phyloP scores from a whole-genome alignment of 1,140 invertebrate genomes.

The Pachypeltis micranthus region DNA sequence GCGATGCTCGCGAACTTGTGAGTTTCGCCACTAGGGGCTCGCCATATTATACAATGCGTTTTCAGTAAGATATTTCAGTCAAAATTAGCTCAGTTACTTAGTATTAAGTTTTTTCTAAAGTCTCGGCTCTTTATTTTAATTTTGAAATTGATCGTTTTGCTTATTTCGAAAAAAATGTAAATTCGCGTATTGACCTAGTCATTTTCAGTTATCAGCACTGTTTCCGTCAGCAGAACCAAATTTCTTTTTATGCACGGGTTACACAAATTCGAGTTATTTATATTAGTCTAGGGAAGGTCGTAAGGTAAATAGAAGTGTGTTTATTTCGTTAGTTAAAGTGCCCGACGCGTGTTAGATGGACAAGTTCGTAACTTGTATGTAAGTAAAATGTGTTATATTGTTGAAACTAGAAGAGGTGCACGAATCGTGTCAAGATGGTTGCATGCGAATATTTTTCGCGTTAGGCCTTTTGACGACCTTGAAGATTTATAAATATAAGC shows the following conservation, averaged over 20 bases:
- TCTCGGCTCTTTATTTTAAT: not conserved
- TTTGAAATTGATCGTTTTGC: not conserved
- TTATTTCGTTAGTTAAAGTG: constrained; percentile 9
- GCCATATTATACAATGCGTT: constrained; percentile 2
- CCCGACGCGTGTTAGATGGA: not conserved
- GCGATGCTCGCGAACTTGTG: constrained; percentile 11
- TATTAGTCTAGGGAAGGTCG: constrained; percentile 23
- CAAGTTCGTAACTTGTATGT: constrained; percentile 16
- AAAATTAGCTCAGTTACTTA: not conserved
- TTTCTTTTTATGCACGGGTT: constrained; percentile 32
- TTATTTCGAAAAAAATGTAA: not conserved
- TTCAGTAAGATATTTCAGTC: not conserved
- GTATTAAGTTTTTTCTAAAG: not conserved
- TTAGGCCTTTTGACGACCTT: constrained; percentile 28
- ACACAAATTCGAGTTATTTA: constrained; percentile 31
- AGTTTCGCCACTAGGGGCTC: constrained; percentile 16
- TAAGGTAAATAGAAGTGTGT: constrained; percentile 22
- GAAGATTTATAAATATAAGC: constrained; percentile 17
- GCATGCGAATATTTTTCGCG: constrained; percentile 32
- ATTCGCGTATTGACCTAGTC: not conserved
- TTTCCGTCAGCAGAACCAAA: constrained; percentile 32
- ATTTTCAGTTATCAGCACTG: constrained; percentile 23
- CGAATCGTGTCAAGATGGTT: constrained; percentile 33
- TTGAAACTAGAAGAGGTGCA: constrained; percentile 24
- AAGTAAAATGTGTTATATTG: constrained; percentile 26